phyloP scores from a whole-genome alignment of 2,797 vertebrate species.

The Sebastes variabilis region DNA sequence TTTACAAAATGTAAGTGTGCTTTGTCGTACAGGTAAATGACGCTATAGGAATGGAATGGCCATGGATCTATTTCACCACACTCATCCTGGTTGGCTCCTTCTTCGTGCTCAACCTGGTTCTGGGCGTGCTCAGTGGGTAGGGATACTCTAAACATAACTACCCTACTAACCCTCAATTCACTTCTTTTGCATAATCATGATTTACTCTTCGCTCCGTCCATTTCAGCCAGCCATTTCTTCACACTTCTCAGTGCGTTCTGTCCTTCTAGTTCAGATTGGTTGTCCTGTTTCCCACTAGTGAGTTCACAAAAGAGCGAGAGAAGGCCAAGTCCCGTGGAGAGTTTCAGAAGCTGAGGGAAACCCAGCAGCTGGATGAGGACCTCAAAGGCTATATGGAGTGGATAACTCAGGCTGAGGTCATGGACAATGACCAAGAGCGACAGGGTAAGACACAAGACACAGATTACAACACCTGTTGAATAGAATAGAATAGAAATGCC shows the following conservation, averaged over 20 bases:
- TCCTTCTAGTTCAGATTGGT: not conserved
- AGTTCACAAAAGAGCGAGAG: slow-evolving; percentile 95
- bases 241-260: not conserved
- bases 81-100: slow-evolving; percentile 94
- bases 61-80: slow-evolving; percentile 95
- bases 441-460: slow-evolving; percentile 60
- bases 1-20: not conserved
- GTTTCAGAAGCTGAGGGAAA: slow-evolving; percentile 91
- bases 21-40: slow-evolving; percentile 87
- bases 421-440: slow-evolving; percentile 86
- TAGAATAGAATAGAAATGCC: no score
- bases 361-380: slow-evolving; percentile 94
- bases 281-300: slow-evolving; percentile 70
- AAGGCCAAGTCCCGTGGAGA: slow-evolving; percentile 94
- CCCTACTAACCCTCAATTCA: not conserved
- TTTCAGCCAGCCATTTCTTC: not conserved
- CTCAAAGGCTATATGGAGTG: slow-evolving; percentile 95
- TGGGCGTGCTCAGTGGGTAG: slow-evolving; percentile 94
- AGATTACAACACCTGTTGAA: not conserved
- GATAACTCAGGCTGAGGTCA: slow-evolving; percentile 94
- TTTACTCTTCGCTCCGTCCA: not conserved
- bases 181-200: not conserved
- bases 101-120: slow-evolving; percentile 94
- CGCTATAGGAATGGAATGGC: slow-evolving; percentile 94
- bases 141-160: slow-evolving; percentile 11